A percentile compares a stretch with the other conserved stretches of the same genome.
phyloP scores from a whole-genome alignment of 2,113 vertebrate genomes.

The Vulpes lagopus region DNA sequence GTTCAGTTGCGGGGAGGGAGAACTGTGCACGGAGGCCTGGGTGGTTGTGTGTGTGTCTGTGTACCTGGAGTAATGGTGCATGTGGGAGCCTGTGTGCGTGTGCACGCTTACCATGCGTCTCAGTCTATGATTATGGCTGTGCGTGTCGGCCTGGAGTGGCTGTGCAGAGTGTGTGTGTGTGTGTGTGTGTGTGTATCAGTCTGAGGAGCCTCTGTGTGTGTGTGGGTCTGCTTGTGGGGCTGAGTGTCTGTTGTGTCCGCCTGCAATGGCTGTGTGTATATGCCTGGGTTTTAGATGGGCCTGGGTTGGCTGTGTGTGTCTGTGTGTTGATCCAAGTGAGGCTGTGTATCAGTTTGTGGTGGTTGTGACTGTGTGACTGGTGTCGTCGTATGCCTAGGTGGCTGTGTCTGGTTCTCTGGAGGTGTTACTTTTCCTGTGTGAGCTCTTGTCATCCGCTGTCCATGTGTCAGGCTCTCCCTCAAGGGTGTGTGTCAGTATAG shows the following conservation, averaged over 20 bases:
- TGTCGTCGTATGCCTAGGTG: neutral
- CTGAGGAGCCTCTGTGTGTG: neutral
- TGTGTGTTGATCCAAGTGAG: neutral
- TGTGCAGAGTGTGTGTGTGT: neutral
- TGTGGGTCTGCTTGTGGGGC: slow-evolving; percentile 61
- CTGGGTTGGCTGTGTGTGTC: neutral
- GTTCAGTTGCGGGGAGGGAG: neutral
- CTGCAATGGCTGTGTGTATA: neutral
- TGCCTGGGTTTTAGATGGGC: neutral
- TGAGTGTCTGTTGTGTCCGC: slow-evolving; percentile 49
- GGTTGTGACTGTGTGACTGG: neutral
- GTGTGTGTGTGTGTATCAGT: neutral
- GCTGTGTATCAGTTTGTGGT: neutral
- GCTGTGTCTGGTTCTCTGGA: neutral
- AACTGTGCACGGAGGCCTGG: neutral
- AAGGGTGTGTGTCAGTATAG: neutral
- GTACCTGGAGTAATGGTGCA: neutral
- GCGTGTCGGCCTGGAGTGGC: neutral
- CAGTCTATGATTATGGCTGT: neutral
- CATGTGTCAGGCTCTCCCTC: slow-evolving; percentile 36
- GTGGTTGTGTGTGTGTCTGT: neutral
- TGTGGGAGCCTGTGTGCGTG: neutral
- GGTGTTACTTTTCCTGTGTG: slow-evolving; percentile 16
- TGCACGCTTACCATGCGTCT: neutral
- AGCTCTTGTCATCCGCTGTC: neutral